These are phyloP conservation scores for Subanguina moxae DNA, from an alignment of 1,140 invertebrate species.

Conservation along the genomic window DNA sequence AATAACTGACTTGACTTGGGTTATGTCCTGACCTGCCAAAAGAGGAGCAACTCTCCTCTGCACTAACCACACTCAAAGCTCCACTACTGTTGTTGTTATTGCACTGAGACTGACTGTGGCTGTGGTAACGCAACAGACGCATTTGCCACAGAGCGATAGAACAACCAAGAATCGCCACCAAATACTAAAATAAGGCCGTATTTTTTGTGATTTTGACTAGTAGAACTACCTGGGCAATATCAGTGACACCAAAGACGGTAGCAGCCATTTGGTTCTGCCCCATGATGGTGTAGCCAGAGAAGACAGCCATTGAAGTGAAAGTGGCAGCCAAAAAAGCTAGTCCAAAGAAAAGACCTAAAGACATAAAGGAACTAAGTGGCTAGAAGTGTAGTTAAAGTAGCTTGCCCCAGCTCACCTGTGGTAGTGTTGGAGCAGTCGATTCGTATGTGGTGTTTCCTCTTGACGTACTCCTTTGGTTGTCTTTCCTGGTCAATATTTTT, in stretches of 20 bases:
- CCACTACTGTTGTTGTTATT: not conserved
- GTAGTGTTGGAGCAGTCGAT: constrained; percentile 58
- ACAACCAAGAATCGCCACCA: constrained; percentile 47
- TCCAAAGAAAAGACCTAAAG: constrained; percentile 48
- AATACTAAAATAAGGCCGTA: constrained; percentile 25
- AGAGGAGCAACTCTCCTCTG: not conserved
- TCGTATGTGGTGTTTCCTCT: constrained; percentile 53
- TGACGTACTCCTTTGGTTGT: constrained; percentile 26
- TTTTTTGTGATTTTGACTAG: constrained; percentile 14
- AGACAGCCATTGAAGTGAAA: constrained; percentile 58
- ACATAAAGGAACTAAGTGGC: too few species aligned
- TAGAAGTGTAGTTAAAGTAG: not conserved
- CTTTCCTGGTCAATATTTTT: constrained; percentile 69
- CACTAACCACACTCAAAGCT: not conserved
- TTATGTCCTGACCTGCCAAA: constrained; percentile 4
- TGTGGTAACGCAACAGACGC: constrained; percentile 48
- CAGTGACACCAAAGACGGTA: constrained; percentile 53
- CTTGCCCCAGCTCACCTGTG: constrained; percentile 24
- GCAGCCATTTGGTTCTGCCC: constrained; percentile 42
- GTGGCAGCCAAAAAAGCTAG: constrained; percentile 54
- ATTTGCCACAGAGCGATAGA: constrained; percentile 51
- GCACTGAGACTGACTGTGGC: not conserved
- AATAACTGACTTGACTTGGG: constrained; percentile 13
- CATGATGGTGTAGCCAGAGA: constrained; percentile 53
- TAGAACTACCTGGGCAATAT: constrained; percentile 47